A percentile compares a stretch with the other conserved stretches of the same genome.
Evolutionary conservation across 2,113 vertebrate genomes (phyloP).

Genomic region (Cichladusa arquata): DNA sequence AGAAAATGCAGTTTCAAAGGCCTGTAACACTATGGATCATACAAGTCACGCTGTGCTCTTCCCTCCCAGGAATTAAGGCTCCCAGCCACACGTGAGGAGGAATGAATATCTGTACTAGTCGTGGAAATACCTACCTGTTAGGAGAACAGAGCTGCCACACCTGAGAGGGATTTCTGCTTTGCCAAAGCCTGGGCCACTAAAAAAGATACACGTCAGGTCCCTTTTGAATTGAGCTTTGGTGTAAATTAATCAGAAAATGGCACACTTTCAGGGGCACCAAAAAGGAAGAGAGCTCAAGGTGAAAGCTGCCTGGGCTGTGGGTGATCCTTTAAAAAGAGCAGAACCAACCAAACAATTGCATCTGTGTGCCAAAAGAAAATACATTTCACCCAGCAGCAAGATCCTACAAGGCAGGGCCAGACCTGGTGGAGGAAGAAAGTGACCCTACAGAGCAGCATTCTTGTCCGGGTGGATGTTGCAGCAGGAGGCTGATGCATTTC

Average conservation of each 20-base stretch:
- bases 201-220: neutral
- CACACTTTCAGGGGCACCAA: neutral
- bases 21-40: neutral
- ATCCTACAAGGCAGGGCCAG: neutral
- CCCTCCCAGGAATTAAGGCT: neutral
- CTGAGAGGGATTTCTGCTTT: neutral
- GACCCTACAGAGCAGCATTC: neutral
- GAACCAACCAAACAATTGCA: neutral
- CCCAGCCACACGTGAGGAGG: neutral
- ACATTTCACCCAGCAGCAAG: neutral
- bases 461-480: neutral
- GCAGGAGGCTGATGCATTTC: neutral
- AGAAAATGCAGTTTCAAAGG: constrained; percentile 49
- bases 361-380: neutral
- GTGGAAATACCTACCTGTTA: neutral
- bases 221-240: neutral
- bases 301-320: neutral
- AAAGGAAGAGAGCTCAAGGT: neutral
- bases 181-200: neutral
- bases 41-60: neutral
- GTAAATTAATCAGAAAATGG: constrained; percentile 12
- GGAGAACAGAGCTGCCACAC: neutral
- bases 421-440: neutral
- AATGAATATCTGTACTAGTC: neutral
- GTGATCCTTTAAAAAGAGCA: neutral